phyloP scores from a whole-genome alignment of 2,113 vertebrate genomes.

The Pluvianellus socialis region DNA sequence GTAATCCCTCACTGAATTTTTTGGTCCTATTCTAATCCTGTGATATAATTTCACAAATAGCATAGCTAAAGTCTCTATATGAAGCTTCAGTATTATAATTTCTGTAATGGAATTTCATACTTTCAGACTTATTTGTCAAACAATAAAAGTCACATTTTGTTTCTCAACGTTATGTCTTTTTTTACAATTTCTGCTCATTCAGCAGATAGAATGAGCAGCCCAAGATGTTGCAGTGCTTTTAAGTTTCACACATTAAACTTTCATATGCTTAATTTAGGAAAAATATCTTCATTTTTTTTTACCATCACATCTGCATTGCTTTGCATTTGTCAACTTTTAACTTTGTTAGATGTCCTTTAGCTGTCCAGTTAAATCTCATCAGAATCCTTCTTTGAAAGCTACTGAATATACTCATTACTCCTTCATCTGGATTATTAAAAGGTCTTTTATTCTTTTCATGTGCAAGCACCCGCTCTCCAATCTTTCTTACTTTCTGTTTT shows the following conservation, averaged over 20 bases:
- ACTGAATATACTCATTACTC: background rate
- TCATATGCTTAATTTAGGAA: background rate
- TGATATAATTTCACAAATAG: background rate
- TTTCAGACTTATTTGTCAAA: background rate
- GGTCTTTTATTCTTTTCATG: background rate
- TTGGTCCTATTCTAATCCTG: background rate
- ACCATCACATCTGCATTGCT: background rate
- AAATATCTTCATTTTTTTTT: background rate
- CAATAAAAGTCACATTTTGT: background rate
- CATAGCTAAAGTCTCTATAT: background rate
- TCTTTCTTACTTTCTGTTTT: background rate
- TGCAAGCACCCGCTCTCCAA: background rate
- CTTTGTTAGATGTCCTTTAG: background rate
- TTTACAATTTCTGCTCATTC: background rate
- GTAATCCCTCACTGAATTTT: background rate
- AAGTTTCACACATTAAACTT: background rate
- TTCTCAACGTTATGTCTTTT: background rate
- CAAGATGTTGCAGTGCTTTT: background rate
- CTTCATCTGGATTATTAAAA: background rate
- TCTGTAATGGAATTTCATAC: background rate
- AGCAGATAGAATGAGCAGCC: background rate
- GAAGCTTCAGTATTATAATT: background rate
- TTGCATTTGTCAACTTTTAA: background rate
- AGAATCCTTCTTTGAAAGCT: background rate
- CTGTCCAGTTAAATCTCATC: background rate